phyloP scores from a whole-genome alignment of 2,113 vertebrate species.

The Misgurnus mizolepis region DNA sequence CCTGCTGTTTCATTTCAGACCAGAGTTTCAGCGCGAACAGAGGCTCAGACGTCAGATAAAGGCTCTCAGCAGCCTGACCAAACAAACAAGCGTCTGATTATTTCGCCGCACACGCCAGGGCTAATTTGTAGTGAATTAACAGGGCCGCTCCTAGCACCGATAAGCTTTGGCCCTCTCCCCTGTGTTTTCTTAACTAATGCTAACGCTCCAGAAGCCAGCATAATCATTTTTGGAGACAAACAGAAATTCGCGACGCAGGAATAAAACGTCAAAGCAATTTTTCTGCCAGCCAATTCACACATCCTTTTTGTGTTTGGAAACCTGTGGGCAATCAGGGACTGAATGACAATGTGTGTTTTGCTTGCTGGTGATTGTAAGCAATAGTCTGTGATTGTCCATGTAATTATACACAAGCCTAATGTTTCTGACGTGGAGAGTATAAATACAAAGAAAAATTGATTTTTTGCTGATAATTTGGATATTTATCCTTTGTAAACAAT shows the following conservation, averaged over 20 bases:
- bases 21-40: constrained; percentile 28
- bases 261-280: constrained; percentile 71
- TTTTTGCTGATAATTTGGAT: background rate
- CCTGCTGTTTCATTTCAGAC: constrained; percentile 51
- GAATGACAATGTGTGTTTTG: constrained; percentile 44
- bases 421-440: background rate
- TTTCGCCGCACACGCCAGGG: constrained; percentile 63
- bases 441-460: background rate
- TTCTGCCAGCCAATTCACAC: constrained; percentile 61
- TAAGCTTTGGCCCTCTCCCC: constrained; percentile 63
- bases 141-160: constrained; percentile 54
- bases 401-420: constrained; percentile 24
- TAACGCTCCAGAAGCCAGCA: constrained; percentile 45
- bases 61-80: constrained; percentile 59
- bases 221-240: constrained; percentile 68
- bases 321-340: constrained; percentile 33
- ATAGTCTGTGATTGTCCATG: constrained; percentile 43
- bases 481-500: background rate
- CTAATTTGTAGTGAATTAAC: constrained; percentile 68
- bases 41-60: constrained; percentile 60
- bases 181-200: constrained; percentile 75
- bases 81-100: constrained; percentile 72
- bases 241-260: constrained; percentile 60
- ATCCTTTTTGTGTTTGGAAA: constrained; percentile 54
- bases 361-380: constrained; percentile 40